Conservation (phyloP, 2,888 invertebrate species). For the Drymonia ruficornis region DNA sequence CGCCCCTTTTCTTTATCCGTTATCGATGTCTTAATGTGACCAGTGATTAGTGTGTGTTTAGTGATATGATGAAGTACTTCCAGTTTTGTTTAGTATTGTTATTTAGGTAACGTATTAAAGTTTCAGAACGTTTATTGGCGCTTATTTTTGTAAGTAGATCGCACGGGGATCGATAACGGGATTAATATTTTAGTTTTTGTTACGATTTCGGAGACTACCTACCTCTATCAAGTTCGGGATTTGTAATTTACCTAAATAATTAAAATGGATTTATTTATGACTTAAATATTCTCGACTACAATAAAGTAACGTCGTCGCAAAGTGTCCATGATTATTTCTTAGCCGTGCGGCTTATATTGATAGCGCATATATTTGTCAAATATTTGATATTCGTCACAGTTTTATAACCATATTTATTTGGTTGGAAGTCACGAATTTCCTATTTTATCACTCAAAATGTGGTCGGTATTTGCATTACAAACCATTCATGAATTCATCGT, state of each 20-base stretch:
- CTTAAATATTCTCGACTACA: too few species aligned
- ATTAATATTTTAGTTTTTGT: background rate
- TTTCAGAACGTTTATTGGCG: background rate
- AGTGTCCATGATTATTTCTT: too few species aligned
- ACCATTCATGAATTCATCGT: background rate
- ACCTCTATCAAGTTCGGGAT: background rate
- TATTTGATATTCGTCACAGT: background rate
- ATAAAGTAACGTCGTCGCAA: too few species aligned
- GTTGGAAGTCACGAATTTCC: background rate
- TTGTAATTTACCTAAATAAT: too few species aligned
- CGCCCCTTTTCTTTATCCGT: conserved; percentile 39
- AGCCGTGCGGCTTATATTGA: too few species aligned
- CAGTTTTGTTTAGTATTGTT: conserved; percentile 71
- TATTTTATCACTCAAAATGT: background rate
- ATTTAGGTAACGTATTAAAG: conserved; percentile 61
- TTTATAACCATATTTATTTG: background rate
- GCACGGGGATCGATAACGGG: background rate
- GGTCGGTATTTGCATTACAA: too few species aligned
- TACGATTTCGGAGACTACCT: background rate
- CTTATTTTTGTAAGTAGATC: background rate
- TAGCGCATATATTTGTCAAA: too few species aligned
- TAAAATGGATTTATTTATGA: too few species aligned
- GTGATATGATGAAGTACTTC: conserved; percentile 66
- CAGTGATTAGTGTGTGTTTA: conserved; percentile 21
- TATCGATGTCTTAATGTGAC: conserved; percentile 36